Evolutionary conservation across 1,140 invertebrate species (phyloP).

Genomic region (Oncopodura yosiiana): DNA sequence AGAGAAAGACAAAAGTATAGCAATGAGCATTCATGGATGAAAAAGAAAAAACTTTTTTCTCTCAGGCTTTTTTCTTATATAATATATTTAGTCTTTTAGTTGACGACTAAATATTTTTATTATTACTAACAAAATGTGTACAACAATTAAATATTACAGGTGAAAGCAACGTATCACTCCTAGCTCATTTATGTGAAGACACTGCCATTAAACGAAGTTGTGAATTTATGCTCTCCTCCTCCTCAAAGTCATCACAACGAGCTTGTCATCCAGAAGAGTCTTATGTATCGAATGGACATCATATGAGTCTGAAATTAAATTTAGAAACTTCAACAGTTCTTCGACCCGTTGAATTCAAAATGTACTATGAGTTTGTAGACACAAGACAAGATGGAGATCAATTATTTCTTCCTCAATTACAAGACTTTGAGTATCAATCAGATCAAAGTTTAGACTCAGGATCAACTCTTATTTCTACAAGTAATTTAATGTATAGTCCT

Average conservation of each 20-base stretch:
- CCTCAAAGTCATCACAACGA: slow-evolving; percentile 15
- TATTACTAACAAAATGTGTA: not conserved
- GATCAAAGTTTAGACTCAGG: too few relatives aligned
- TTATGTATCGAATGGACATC: slow-evolving; percentile 59
- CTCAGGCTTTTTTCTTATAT: too few relatives aligned
- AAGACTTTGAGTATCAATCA: slow-evolving; percentile 9
- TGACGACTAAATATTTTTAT: not conserved
- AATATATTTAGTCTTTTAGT: too few relatives aligned
- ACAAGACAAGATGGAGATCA: slow-evolving; percentile 63
- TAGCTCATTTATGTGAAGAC: slow-evolving; percentile 23
- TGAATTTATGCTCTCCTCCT: slow-evolving; percentile 22
- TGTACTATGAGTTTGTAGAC: slow-evolving; percentile 73
- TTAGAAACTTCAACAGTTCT: slow-evolving; percentile 69
- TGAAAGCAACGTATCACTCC: slow-evolving; percentile 14
- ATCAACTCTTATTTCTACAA: too few relatives aligned
- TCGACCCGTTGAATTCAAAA: slow-evolving; percentile 62
- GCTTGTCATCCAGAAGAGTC: slow-evolving; percentile 59
- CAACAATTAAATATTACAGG: slow-evolving; percentile 14
- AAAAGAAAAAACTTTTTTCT: too few relatives aligned
- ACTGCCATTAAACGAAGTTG: slow-evolving; percentile 16
- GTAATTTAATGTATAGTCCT: too few relatives aligned
- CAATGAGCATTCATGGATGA: too few relatives aligned
- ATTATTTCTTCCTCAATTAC: slow-evolving; percentile 35
- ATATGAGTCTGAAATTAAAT: slow-evolving; percentile 61
- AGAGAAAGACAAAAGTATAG: too few relatives aligned